A percentile compares a stretch with the other conserved stretches of the same genome.
Evolutionary conservation across 2,113 vertebrate species (phyloP).

Genomic region (Recurvirostra avosetta): DNA sequence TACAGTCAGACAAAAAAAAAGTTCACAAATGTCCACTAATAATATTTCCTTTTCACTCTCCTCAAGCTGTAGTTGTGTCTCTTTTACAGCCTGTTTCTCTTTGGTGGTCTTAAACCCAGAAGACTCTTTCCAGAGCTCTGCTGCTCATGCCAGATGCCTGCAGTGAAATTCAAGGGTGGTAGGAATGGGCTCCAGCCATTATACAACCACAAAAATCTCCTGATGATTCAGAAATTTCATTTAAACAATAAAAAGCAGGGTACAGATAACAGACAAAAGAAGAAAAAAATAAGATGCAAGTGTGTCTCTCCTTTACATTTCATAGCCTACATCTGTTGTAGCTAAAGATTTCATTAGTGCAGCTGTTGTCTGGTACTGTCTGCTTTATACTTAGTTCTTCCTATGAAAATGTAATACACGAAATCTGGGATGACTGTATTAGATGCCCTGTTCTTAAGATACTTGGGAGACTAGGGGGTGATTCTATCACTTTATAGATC

Average conservation of each 20-base stretch:
- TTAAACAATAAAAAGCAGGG: slow-evolving; percentile 55
- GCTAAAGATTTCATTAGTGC: slow-evolving; percentile 48
- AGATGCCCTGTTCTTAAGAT: neutral
- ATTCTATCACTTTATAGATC: slow-evolving; percentile 22
- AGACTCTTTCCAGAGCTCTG: slow-evolving; percentile 39
- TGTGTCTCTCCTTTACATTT: slow-evolving; percentile 9
- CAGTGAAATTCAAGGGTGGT: slow-evolving; percentile 61
- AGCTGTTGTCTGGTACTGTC: slow-evolving; percentile 20
- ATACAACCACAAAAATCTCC: slow-evolving; percentile 57
- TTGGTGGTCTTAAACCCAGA: slow-evolving; percentile 57
- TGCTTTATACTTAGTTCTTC: neutral
- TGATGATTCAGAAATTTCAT: slow-evolving; percentile 62
- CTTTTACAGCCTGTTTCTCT: slow-evolving; percentile 42
- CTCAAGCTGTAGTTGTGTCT: slow-evolving; percentile 21
- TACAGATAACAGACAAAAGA: slow-evolving; percentile 52
- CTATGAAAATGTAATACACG: neutral
- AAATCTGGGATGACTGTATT: neutral
- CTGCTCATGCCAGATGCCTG: slow-evolving; percentile 54
- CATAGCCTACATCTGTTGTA: slow-evolving; percentile 38
- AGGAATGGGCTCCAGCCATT: slow-evolving; percentile 54
- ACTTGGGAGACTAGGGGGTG: neutral
- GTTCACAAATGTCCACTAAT: slow-evolving; percentile 7
- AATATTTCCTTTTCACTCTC: slow-evolving; percentile 12
- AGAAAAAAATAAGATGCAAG: slow-evolving; percentile 20
- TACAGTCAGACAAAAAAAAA: neutral